Evolutionary conservation across 2,797 vertebrate species (phyloP), one percentile per base, ranked within the genome.

Genomic region (Protonibea diacanthus): DNA sequence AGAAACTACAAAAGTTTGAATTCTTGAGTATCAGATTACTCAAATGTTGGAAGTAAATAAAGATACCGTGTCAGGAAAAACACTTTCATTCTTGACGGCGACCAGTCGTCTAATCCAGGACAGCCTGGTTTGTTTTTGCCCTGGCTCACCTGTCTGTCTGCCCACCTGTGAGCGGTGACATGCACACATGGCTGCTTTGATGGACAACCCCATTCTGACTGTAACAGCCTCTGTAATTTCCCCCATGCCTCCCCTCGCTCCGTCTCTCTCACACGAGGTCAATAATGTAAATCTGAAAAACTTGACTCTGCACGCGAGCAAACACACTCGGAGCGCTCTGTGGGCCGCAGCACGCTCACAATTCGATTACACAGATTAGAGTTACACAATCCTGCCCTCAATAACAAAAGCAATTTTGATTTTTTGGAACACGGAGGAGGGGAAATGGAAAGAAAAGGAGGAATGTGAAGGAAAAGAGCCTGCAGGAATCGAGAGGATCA

Each of bases 321-420:
- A 63, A 77, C 60, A 52, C 51, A 51, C 53, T 56, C 12, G 3
- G 33, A 60, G 53, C 18, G 21, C 78, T 78, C 71, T 5, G 80
- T 23, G 57, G 68, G 88, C 78, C 45, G 71, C 62, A 67, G 73
- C 33, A 72, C 40, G 83, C 66, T 40, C 15, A 61, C 67, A 78
- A 90, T 89, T 90, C 71, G 78, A 92, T 92, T 92, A 80, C 73
- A 84, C 72, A 85, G 83, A 91, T 91, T 86, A 81, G 66, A 88
- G 73, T 82, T 76, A 70, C 78, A 79, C 82, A 83, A 70, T 81
- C 83, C 74, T 66, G 83, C 73, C 68, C 75, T 83, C 81, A 78
- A 85, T 86, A 88, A 78, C 83, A 85, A 87, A 88, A 82, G 81
- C 68, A 65, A 83, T 88, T 82, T 73, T 58, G 76, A 81, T 74